Conservation (phyloP, 1,140 invertebrate species). For the Drosophila neocordata region DNA sequence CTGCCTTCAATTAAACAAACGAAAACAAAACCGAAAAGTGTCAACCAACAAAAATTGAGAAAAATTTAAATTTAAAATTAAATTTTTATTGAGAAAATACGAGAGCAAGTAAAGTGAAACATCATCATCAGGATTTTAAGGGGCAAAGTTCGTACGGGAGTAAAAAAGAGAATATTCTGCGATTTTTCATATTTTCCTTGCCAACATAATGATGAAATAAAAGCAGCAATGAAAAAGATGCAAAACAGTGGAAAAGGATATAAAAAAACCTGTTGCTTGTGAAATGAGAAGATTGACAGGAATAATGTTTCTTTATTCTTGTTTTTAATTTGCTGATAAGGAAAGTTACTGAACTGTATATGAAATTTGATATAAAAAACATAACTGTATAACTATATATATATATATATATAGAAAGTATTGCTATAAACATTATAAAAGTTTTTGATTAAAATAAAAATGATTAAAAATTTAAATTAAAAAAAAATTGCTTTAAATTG, state of each 20-base stretch:
- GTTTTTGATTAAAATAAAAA: too few relatives aligned
- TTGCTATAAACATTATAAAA: too few relatives aligned
- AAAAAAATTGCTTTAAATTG: too few relatives aligned
- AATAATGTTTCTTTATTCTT: slow-evolving; percentile 18
- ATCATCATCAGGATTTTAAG: slow-evolving; percentile 18
- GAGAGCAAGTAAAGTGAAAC: slow-evolving; percentile 32
- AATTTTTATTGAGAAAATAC: slow-evolving; percentile 10
- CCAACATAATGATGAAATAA: not conserved
- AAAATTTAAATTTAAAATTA: slow-evolving; percentile 28
- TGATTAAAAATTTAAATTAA: too few relatives aligned
- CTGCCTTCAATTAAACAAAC: slow-evolving; percentile 44
- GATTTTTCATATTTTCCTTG: slow-evolving; percentile 12
- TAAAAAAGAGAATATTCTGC: not conserved
- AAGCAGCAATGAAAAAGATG: slow-evolving; percentile 1
- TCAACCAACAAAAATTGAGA: slow-evolving; percentile 24
- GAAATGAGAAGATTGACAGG: not conserved
- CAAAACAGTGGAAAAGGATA: not conserved
- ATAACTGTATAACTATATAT: too few relatives aligned
- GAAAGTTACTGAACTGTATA: too few relatives aligned
- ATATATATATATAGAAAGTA: too few relatives aligned
- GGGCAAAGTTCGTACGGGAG: not conserved
- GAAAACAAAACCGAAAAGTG: slow-evolving; percentile 26
- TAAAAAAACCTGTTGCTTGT: not conserved
- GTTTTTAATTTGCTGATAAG: not conserved
- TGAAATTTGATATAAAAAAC: too few relatives aligned